phyloP scores from a whole-genome alignment of 2,797 vertebrate genomes.

The Craterocephalus amniculus region DNA sequence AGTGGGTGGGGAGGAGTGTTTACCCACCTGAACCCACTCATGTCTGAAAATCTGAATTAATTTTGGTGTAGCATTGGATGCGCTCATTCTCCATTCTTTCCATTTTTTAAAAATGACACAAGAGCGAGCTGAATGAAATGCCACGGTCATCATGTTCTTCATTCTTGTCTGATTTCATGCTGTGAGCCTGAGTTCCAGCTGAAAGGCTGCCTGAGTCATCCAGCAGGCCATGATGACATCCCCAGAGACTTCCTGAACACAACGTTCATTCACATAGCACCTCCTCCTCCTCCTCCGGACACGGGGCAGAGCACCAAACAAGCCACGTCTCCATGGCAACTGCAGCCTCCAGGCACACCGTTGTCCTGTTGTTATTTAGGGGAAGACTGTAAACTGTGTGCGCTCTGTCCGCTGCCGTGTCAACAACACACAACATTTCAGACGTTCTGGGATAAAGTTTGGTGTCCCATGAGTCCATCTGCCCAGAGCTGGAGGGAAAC shows the following conservation, averaged over 20 bases:
- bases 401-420: slow-evolving; percentile 20
- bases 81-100: slow-evolving; percentile 31
- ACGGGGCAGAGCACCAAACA: slow-evolving; percentile 73
- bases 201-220: slow-evolving; percentile 80
- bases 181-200: slow-evolving; percentile 53
- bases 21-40: too few relatives aligned
- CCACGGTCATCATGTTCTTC: slow-evolving; percentile 55
- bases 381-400: slow-evolving; percentile 32
- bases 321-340: slow-evolving; percentile 67
- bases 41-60: neutral
- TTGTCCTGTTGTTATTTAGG: slow-evolving; percentile 58
- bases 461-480: slow-evolving; percentile 33
- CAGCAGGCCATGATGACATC: slow-evolving; percentile 79
- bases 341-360: slow-evolving; percentile 54
- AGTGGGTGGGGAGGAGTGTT: neutral
- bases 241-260: slow-evolving; percentile 82
- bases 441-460: slow-evolving; percentile 26
- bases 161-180: slow-evolving; percentile 58
- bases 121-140: slow-evolving; percentile 59
- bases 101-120: neutral
- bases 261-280: slow-evolving; percentile 80
- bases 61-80: slow-evolving; percentile 14
- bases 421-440: slow-evolving; percentile 28
- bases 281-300: slow-evolving; percentile 47
- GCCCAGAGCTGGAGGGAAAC: slow-evolving; percentile 24